Conservation (phyloP, 2,797 vertebrate genomes). For the Myotis daubentonii region DNA sequence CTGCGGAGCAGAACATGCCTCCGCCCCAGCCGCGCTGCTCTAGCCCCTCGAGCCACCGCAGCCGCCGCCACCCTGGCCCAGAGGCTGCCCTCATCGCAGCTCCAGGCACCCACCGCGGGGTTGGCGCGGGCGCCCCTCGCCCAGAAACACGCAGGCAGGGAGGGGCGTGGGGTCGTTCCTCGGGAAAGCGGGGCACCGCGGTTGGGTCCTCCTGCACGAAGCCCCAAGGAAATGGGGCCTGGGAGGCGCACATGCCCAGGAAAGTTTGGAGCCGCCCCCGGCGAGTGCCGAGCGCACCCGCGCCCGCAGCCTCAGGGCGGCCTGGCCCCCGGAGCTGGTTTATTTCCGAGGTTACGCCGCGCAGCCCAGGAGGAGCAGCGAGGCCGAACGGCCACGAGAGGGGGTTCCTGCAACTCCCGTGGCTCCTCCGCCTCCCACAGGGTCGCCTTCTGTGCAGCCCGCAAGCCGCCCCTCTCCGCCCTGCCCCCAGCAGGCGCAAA, state of each 20-base stretch:
- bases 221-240: neutral
- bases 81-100: neutral
- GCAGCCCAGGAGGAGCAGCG: conserved; percentile 42
- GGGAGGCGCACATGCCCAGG: neutral
- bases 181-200: neutral
- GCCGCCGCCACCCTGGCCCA: neutral
- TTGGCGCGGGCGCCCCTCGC: neutral
- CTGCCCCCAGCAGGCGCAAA: neutral
- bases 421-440: conserved; percentile 7
- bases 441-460: conserved; percentile 11
- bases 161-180: neutral
- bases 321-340: neutral
- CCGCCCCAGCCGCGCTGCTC: neutral
- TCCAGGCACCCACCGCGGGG: neutral
- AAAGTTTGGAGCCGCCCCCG: conserved; percentile 64
- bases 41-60: neutral
- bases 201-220: neutral
- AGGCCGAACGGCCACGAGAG: conserved; percentile 69
- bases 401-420: conserved; percentile 57
- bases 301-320: neutral
- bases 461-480: neutral
- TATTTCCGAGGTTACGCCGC: conserved; percentile 2
- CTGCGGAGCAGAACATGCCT: neutral
- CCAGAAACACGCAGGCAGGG: neutral
- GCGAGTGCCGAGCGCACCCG: neutral